Base-by-base conservation (phyloP, 2,888 invertebrate species). In the Hirtodrosophila trivittata region DNA sequence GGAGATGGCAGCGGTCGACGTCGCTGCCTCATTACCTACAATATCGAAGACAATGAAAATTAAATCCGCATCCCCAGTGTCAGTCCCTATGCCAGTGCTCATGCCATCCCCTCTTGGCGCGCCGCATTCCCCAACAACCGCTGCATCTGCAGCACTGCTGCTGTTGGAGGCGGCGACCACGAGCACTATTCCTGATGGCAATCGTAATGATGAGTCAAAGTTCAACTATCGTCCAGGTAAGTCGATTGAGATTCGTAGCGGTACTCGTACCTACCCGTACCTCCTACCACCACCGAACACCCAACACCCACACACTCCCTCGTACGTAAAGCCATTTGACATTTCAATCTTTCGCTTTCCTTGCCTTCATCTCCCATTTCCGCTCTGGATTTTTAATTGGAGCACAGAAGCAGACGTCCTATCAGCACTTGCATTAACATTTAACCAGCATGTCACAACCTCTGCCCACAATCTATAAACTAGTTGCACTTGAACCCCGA, bases 131-230 rank as follows among this genome's bases (percentile, higher is more conserved):
- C 87, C 88, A 32, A 73, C 87, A 32, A 55, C 80, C 41, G 74
- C 64, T 57, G 73, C 81, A 55, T 58, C 78, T 33, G 87, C 68
- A 45, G 73, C 75, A 18, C 66, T 84, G 43, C 66, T 86, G 63
- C 57, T 56, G 56, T 74, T 72, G 33, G 72, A 69, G 39, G 43
- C 47, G 14, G 47, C 66, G 30, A 80, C 70, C 73, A 81, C 77
- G 71, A 82, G 70, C 73, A 84, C 83, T 68, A 42, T 30, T 32
- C 60, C 62, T 10, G 73, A 76, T 65, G 86, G 75, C 58, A 70
- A 73, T 69, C 70, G 43, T 89, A 90, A 88, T 64, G 87, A 88
- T 65, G 88, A 89, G 60, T 75, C 76, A 69, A 87, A 84, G 77
- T 83, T 76, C 77, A 76, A 49, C 59, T 70, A 69, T 50, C 71